Evolutionary conservation across 2,888 invertebrate species (phyloP), one percentile per base, ranked within the genome.

Genomic region (Cecidostiba fungosa): DNA sequence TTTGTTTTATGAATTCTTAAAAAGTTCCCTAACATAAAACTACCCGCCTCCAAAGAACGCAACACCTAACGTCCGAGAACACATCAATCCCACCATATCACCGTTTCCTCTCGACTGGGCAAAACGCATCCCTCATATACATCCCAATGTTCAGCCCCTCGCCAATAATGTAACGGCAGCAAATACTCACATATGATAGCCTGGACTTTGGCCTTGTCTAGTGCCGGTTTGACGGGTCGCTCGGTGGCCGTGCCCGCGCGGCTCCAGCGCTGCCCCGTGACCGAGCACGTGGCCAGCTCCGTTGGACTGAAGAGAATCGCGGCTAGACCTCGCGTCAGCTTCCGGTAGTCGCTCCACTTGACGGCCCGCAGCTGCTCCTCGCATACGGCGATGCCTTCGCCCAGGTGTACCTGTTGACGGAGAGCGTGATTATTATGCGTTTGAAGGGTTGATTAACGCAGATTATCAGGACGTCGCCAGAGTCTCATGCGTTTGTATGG

Each of bases 261-360:
- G 90, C 96, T 96, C 96, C 96, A 96, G 86, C 96, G 95, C 94
- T 96, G 96, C 66, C 96, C 96, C 77, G 96, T 96, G 79, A 96
- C 96, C 23, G 96, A 96, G 92, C 96, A 96, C 36, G 96, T 96
- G 23, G 96, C 96, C 91, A 96, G 93, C 93, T 96, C 96, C 88
- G 96, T 95, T 14, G 96, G 96, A 89, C 96, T 96, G 93, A 96
- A 96, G 88, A 96, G 92, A 89, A 96, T 96, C n/a, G 96, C 96
- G 26, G 96, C 96, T 90, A 96, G 93, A 72, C 96, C 96, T 62
- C 96, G 94, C 77, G 96, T 96, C 93, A 96, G 94, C 93, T 96
- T 96, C 88, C 96, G 94, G 90, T 96, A 96, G 93, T 96, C 96
- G 87, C 95, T 96, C 96, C 96, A 96, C 92, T 96, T 96, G 43